These are phyloP conservation scores for Dilophus febrilis DNA, from an alignment of 2,888 invertebrate species.

Conservation along the genomic window DNA sequence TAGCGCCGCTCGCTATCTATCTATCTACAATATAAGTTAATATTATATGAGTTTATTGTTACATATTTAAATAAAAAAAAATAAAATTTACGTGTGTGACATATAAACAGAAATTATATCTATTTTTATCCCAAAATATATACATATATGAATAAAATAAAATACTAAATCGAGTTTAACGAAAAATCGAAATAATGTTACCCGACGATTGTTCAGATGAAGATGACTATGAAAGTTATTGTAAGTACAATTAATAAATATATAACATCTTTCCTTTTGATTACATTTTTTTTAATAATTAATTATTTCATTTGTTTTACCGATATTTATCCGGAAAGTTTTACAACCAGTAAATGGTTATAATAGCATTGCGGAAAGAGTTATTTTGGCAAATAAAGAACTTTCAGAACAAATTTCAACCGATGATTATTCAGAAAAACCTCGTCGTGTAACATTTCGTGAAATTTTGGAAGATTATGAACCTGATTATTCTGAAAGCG, in stretches of 20 bases:
- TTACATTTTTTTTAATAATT: background rate
- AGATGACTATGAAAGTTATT: conserved; percentile 28
- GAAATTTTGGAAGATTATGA: conserved; percentile 34
- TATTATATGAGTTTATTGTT: no score
- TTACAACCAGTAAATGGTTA: conserved; percentile 34
- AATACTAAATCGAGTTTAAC: no score
- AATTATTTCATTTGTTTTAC: background rate
- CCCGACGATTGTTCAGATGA: conserved; percentile 27
- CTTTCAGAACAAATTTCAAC: conserved; percentile 21
- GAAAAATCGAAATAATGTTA: conserved; percentile 13
- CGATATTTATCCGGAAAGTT: conserved; percentile 16
- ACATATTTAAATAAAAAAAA: no score
- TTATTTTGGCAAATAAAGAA: conserved; percentile 35
- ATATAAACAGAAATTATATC: no score
- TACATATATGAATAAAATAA: no score
- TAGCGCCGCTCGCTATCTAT: no score
- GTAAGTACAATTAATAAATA: conserved; percentile 22
- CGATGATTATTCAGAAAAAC: conserved; percentile 1
- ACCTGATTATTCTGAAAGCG: conserved; percentile 20
- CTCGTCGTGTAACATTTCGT: conserved; percentile 32
- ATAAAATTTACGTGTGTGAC: no score
- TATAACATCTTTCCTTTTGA: no score
- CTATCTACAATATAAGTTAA: no score
- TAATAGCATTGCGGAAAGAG: conserved; percentile 36
- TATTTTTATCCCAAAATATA: no score